Evolutionary conservation across 2,113 vertebrate species (phyloP).

Genomic region (Oreochromis niloticus): DNA sequence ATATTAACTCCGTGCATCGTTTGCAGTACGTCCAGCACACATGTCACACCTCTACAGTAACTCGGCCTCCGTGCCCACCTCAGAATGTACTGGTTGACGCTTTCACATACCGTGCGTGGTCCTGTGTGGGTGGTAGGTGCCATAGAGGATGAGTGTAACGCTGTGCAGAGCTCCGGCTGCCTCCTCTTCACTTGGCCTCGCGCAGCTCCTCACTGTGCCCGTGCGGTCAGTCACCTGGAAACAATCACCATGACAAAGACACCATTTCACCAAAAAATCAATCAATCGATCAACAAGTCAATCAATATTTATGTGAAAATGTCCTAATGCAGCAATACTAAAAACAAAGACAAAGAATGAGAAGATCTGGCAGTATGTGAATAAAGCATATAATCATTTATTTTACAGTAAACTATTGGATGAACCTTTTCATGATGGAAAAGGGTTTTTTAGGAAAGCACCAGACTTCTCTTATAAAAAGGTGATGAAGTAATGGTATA

Average conservation of each 20-base stretch:
- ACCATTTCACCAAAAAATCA: neutral
- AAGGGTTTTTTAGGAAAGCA: neutral
- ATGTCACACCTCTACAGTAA: neutral
- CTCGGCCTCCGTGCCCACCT: neutral
- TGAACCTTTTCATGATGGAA: neutral
- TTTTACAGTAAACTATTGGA: neutral
- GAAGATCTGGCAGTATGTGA: neutral
- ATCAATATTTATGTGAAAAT: neutral
- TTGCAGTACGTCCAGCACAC: neutral
- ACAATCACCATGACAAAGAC: slow-evolving; percentile 1
- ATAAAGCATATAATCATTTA: neutral
- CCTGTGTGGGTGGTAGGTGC: slow-evolving; percentile 44
- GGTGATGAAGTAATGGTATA: neutral
- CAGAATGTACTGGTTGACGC: neutral
- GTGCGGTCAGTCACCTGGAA: slow-evolving; percentile 67
- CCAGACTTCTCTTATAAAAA: neutral
- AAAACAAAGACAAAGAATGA: neutral
- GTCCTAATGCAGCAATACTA: neutral
- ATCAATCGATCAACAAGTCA: neutral
- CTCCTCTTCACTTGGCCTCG: slow-evolving; percentile 26
- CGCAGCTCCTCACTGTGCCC: slow-evolving; percentile 36
- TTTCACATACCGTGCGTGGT: slow-evolving; percentile 23
- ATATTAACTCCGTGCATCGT: neutral
- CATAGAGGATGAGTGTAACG: slow-evolving; percentile 59
- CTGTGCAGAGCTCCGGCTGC: slow-evolving; percentile 25